Evolutionary conservation across 2,797 vertebrate species (phyloP).

Genomic region (Acanthurus lineatus): DNA sequence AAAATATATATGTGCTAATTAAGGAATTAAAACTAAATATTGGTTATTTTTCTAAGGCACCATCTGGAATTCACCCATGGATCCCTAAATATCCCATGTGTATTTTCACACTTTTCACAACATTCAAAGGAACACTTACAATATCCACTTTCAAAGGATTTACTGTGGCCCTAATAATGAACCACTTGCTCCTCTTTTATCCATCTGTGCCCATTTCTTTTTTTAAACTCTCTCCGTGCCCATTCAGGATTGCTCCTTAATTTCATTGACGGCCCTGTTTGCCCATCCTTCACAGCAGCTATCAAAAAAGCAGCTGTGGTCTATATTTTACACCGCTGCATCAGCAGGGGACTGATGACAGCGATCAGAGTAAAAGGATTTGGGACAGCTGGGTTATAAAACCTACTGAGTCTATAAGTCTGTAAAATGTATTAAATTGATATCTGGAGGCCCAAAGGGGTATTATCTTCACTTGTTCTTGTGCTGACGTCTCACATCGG

Average conservation of each 20-base stretch:
- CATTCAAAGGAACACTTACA: constrained; percentile 45
- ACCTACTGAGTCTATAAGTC: constrained; percentile 44
- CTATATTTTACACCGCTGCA: constrained; percentile 55
- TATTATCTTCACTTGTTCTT: constrained; percentile 50
- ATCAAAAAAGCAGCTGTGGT: constrained; percentile 71
- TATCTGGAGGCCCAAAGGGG: constrained; percentile 53
- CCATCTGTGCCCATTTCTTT: constrained; percentile 45
- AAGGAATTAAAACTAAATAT: constrained; percentile 35
- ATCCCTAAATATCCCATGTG: constrained; percentile 14
- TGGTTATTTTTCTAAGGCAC: constrained; percentile 18
- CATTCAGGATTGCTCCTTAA: constrained; percentile 45
- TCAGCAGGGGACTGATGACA: constrained; percentile 62
- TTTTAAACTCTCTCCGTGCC: constrained; percentile 34
- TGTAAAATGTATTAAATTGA: constrained; percentile 61
- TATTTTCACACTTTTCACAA: neutral
- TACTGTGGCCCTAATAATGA: constrained; percentile 43
- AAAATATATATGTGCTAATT: constrained; percentile 45
- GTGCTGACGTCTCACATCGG: constrained; percentile 34
- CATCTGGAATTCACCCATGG: constrained; percentile 47
- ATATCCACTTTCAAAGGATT: constrained; percentile 55
- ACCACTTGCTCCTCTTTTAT: constrained; percentile 43
- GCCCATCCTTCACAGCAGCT: constrained; percentile 56
- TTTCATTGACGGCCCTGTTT: constrained; percentile 61
- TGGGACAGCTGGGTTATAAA: constrained; percentile 63
- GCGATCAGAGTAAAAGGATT: constrained; percentile 49